Base-by-base conservation (phyloP, 92 coral and sea anemone species). In the Actinernus sp. region DNA sequence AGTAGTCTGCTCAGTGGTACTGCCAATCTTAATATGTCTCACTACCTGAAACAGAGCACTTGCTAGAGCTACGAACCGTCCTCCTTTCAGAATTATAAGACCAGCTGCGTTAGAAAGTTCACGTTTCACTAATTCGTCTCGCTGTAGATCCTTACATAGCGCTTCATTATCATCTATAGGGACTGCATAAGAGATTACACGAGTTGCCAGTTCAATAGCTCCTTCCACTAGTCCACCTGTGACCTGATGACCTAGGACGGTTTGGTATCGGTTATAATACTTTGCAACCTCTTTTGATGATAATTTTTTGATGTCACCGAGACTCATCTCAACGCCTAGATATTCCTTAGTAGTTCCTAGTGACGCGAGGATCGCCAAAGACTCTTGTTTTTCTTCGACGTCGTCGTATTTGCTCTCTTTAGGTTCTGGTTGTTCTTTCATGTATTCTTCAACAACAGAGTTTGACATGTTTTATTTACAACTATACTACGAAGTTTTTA, bases 21-120 rank as follows among this genome's bases (percentile, higher is more conserved):
- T 62, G 37, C 71, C 3, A 37, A 52, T 6, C 41, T 71, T 70
- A 44, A 79, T 33, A 27, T 79, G 86, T 52, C 8, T 78, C 60
- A 66, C 79, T 26, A 79, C 86, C 45, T 79, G 73, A 53, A 79
- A 62, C 39, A 69, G 74, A 2, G 55, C 80, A 63, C 87, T 80
- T 31, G 80, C 74, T 55, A 80, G 80, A 46, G 87, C 87, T 31
- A 80, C 80, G 55, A 80, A 1, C 47, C 87, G 55, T 3, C 87
- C 87, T n/a, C 87, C 87, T 21, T 34, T 79, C 52, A 79, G 13
- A 38, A 69, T 60, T 58, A 79, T 51, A 43, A 61, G 73, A 40
- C 86, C 78, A 22, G 85, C 76, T 48, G 50, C 48, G 54, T 76
- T 67, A 49, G 76, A 66, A 23, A 78, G 71, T 67, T 78, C 85